Base-by-base conservation (phyloP, 1,140 invertebrate genomes). In the Bacillus rossius region DNA sequence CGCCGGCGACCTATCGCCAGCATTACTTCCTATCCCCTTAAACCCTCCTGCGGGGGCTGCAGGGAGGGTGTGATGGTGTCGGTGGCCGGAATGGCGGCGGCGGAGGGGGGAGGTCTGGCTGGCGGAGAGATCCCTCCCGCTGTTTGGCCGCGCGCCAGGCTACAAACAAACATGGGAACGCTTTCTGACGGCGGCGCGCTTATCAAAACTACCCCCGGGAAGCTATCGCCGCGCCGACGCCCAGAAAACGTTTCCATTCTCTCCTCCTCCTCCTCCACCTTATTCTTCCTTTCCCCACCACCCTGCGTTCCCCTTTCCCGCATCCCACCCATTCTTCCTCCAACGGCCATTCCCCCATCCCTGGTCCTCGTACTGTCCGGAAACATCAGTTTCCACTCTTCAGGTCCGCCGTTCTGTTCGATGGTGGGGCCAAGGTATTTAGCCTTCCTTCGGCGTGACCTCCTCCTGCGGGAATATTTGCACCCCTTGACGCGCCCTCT, bases 151-250 rank as follows among this genome's bases (percentile, higher is more conserved):
- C 25, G 17, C 26, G 57, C 50, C 57, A 37, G 42, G 41, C 49
- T 23, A 59, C 57, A 59, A 59, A 59, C 57, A 59, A 59, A 59
- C 57, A 59, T 16, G 57, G 41, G 57, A 59, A 59, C 34, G 57
- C 57, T 59, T 59, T 59, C 57, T 59, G 57, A 29, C 43, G 55
- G 23, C 34, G 48, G 8, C 42, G 8, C 42, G 57, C 57, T 59
- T 59, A 54, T 54, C 50, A 59, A 59, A 59, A 59, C 57, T 59
- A 52, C n/a, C 22, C 43, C 23, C 25, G 52, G 52, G 52, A 22
- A 26, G 48, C 14, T 34, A 45, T 45, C 43, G 43, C 23, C 23
- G 43, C 13, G 13, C 43, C 42, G 22, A 48, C 22, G n/a, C 53
- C 41, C 49, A 26, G 54, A 49, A 59, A 40, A 23, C 25, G 38